Base-by-base conservation (phyloP, 2,113 vertebrate species). In the Grallaria varia region DNA sequence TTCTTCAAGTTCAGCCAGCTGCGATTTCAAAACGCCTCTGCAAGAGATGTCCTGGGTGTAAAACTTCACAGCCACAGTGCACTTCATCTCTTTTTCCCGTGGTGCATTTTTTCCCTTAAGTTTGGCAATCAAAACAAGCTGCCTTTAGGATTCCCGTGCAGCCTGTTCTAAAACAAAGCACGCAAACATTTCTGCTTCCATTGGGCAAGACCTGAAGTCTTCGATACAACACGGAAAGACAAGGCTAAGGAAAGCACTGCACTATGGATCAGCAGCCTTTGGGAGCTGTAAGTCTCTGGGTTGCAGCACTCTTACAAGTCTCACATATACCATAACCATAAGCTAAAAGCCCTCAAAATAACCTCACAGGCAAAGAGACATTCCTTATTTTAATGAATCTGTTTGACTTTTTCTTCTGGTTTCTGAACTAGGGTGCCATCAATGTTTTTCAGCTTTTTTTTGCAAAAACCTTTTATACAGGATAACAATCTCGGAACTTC, bases 261-360 rank as follows among this genome's bases (percentile, higher is more conserved):
- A 1, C 14, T n/a, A 10, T 3, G 14, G 6, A 12, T 8, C 14
- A 5, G 24, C 31, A 42, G 12, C 5, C n/a, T 56, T 33, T 33
- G 59, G 42, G 16, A 73, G 13, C 25, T 52, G 14, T 37, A 22
- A 8, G 12, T 53, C 45, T 66, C n/a, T 3, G 1, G 24, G 35
- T 1, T 42, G 35, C 16, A 6, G 5, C 20, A 14, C n/a, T 60
- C 24, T 14, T 5, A 2, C 31, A 30, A 59, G 8, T 9, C 22
- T 55, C 30, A 19, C 18, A 12, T 0, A 3, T 9, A 23, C 4
- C 69, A 69, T 44, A 56, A 4, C 10, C 12, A 14, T 15, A 49
- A 69, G 35, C 15, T 52, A 39, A 75, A n/a, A 14, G 8, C 12
- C 42, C 12, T n/a, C 25, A 49, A 42, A 62, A 14, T 23, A 7